Base-by-base conservation (phyloP, 2,113 vertebrate species). In the Macrotus californicus region DNA sequence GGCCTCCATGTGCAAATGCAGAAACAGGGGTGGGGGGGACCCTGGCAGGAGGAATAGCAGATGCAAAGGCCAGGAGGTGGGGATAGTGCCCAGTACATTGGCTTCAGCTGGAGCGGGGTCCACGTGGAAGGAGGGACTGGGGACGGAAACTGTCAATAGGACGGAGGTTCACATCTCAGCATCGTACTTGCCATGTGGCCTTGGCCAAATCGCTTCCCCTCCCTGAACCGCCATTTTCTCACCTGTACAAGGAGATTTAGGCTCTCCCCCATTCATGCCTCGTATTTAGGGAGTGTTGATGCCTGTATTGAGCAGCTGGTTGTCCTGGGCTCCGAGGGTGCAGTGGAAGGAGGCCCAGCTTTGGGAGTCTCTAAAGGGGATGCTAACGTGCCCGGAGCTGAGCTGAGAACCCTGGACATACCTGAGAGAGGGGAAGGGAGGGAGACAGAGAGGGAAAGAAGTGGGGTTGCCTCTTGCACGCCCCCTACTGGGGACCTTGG, bases 21-120 rank as follows among this genome's bases (percentile, higher is more conserved):
- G 54, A 73, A 34, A 11, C 15, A 10, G 34, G 41, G 3, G 34
- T 43, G 54, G 11, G 12, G 29, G 12, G 13, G 2, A 15, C 50
- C 16, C 59, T 59, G 22, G 59, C 10, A 2, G 5, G 10, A 9
- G 56, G 31, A n/a, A 16, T 0, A 11, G 66, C 59, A 34, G 24
- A 6, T 7, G 3, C 31, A 39, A 36, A 26, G 61, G 24, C 66
- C 77, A 0, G 5, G 41, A 41, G 48, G 36, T 34, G 31, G 70
- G 18, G 50, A 26, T 15, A 18, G 46, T 6, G 39, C 76, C 52
- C 0, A 1, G 8, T 0, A n/a, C 18, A 0, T 0, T 26, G 34
- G 5, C 39, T 36, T n/a, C 18, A 52, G 70, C 8, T 10, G 66
- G 69, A 64, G 7, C 16, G 0, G 66, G 41, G 3, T 19, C 12